phyloP scores from a whole-genome alignment of 2,888 invertebrate genomes.

The Erebia palarica region DNA sequence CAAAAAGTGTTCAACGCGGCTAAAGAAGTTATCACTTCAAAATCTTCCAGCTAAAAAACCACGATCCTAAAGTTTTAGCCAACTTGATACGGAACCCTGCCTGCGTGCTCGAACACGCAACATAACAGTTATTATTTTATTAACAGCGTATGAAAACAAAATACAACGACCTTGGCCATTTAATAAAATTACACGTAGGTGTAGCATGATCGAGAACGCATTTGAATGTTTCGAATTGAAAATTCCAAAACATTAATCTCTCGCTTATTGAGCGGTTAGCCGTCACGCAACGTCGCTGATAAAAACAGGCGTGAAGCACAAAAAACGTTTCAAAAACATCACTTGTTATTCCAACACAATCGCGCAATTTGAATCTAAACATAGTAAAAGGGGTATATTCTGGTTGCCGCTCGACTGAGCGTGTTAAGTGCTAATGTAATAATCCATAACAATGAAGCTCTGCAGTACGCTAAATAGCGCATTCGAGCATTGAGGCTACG shows the following conservation, averaged over 20 bases:
- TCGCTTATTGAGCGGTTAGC: constrained; percentile 43
- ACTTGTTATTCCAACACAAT: constrained; percentile 64
- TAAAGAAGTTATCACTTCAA: no score
- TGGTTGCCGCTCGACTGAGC: constrained; percentile 75
- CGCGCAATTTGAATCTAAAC: constrained; percentile 59
- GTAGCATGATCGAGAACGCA: constrained; percentile 40
- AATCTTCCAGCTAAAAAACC: no score
- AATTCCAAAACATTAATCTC: constrained; percentile 55
- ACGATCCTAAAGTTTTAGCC: no score
- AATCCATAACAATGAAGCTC: constrained; percentile 81
- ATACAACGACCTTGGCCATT: constrained; percentile 36
- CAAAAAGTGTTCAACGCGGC: no score
- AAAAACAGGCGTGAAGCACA: constrained; percentile 55
- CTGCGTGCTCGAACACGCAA: not conserved
- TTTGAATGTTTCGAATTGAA: constrained; percentile 31
- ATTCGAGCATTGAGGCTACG: constrained; percentile 71
- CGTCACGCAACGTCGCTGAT: constrained; percentile 49
- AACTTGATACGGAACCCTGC: no score
- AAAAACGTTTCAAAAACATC: constrained; percentile 55
- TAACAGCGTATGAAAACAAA: constrained; percentile 24
- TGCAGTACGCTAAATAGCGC: constrained; percentile 80
- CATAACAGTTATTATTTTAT: not conserved
- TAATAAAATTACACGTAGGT: constrained; percentile 32
- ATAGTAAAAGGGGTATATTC: constrained; percentile 62
- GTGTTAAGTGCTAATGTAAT: constrained; percentile 82